Evolutionary conservation across 92 coral and sea anemone genomes (phyloP).

Genomic region (Palythoa caribaeorum): DNA sequence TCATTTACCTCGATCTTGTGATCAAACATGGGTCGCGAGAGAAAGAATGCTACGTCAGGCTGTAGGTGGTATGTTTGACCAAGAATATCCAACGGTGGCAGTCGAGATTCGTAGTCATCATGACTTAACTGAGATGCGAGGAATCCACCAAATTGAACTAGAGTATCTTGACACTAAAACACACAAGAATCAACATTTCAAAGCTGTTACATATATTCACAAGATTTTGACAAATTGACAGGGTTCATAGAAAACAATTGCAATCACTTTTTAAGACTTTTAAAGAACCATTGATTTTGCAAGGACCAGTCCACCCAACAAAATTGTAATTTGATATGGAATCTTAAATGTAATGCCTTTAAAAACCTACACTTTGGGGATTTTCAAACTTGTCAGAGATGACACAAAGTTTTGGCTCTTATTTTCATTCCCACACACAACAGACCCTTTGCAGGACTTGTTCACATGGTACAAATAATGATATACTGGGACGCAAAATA

Average conservation of each 20-base stretch:
- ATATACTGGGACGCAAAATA: no score
- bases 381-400: no score
- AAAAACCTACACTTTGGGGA: no score
- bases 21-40: slow-evolving; percentile 95
- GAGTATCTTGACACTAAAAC: slow-evolving; percentile 93
- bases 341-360: no score
- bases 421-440: no score
- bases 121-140: slow-evolving; percentile 93
- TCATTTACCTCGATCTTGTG: slow-evolving; percentile 89
- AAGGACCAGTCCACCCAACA: no score
- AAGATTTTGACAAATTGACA: not conserved
- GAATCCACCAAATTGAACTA: slow-evolving; percentile 98
- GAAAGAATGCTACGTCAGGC: slow-evolving; percentile 95
- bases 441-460: no score
- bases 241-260: not conserved
- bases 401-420: no score
- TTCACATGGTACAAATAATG: no score
- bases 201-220: not conserved
- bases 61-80: slow-evolving; percentile 90
- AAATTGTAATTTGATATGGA: no score
- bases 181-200: not conserved
- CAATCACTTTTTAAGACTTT: not conserved
- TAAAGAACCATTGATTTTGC: no score
- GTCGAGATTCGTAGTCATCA: slow-evolving; percentile 87
- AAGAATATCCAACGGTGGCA: slow-evolving; percentile 84